phyloP scores from a whole-genome alignment of 2,888 invertebrate genomes.

The Diplazon laetatorius region DNA sequence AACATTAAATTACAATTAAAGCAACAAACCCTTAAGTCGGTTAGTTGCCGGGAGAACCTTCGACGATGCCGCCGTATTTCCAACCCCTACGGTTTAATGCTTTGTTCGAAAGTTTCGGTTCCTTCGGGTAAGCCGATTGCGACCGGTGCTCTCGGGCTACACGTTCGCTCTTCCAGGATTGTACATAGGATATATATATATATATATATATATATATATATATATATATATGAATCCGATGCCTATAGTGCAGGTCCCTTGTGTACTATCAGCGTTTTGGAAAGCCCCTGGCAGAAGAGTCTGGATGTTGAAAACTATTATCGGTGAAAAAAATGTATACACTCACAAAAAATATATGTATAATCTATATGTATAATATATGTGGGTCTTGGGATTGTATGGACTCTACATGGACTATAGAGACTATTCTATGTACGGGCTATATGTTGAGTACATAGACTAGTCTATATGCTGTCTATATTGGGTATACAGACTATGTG shows the following conservation, averaged over 20 bases:
- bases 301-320: not conserved
- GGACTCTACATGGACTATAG: no score
- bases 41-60: constrained; percentile 52
- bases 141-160: constrained; percentile 68
- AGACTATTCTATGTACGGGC: no score
- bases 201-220: constrained; percentile 38
- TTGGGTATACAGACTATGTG: no score
- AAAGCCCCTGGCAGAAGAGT: constrained; percentile 45
- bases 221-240: constrained; percentile 37
- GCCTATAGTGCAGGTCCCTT: constrained; percentile 5
- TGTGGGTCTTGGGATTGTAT: no score
- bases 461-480: no score
- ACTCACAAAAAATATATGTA: no score
- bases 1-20: constrained; percentile 70
- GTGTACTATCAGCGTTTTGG: constrained; percentile 44
- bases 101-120: constrained; percentile 66
- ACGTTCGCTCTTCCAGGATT: constrained; percentile 9
- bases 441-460: no score
- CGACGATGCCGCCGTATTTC: constrained; percentile 31
- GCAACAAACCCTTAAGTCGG: constrained; percentile 64
- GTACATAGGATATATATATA: constrained; percentile 28
- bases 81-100: constrained; percentile 29
- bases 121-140: constrained; percentile 66
- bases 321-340: not conserved
- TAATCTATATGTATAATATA: no score